Evolutionary conservation across 2,888 invertebrate genomes (phyloP).

Genomic region (Nipponacmea schrenckii): DNA sequence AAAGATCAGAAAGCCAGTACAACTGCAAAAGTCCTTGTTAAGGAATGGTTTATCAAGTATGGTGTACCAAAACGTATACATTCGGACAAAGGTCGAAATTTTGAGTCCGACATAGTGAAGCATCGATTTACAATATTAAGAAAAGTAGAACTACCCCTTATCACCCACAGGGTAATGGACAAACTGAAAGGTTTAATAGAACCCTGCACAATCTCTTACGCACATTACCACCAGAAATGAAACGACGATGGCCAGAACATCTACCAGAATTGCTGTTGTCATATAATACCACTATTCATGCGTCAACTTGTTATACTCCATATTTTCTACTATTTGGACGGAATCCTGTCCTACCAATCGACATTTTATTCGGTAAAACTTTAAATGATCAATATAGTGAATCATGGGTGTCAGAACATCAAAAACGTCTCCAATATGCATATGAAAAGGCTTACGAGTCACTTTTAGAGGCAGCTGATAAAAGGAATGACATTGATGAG

Average conservation of each 20-base stretch:
- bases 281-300: no score
- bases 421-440: no score
- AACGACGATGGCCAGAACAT: neutral
- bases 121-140: constrained; percentile 19
- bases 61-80: neutral
- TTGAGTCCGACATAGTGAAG: neutral
- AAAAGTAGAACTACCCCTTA: constrained; percentile 23
- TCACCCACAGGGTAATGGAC: no score
- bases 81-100: neutral
- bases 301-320: no score
- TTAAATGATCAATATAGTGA: no score
- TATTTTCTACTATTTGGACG: no score
- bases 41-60: neutral
- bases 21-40: neutral
- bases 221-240: constrained; percentile 12
- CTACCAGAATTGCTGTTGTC: constrained; percentile 8
- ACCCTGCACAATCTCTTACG: constrained; percentile 22
- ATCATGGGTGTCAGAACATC: no score
- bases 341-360: no score
- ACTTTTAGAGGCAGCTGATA: no score
- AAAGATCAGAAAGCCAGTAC: constrained; percentile 30
- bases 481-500: no score
- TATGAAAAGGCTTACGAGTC: no score
- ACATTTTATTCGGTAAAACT: no score
- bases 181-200: constrained; percentile 24